Conservation (phyloP, 2,113 vertebrate species). For the Meles meles region DNA sequence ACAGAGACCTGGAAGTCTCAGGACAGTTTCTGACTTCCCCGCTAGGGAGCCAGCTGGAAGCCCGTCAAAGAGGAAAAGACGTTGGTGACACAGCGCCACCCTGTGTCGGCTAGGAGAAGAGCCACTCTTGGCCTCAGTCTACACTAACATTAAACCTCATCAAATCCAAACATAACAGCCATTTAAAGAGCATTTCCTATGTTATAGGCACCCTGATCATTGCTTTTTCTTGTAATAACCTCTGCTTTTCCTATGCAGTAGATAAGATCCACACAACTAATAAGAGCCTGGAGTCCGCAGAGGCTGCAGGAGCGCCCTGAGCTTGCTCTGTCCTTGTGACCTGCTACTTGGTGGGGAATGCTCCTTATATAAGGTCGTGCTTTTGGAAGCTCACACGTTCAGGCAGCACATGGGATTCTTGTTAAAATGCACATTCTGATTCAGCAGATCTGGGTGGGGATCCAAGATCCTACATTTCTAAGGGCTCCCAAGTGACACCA, state of each 20-base stretch:
- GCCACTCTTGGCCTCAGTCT: not conserved
- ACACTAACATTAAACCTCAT: not conserved
- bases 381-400: not conserved
- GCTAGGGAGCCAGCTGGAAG: rapidly evolving
- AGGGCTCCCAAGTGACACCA: not conserved
- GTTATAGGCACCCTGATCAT: not conserved
- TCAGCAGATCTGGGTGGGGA: not conserved
- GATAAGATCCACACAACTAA: not conserved
- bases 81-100: constrained; percentile 17
- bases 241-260: not conserved
- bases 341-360: not conserved
- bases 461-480: not conserved
- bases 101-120: not conserved
- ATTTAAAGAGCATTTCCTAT: not conserved
- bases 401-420: not conserved
- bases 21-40: not conserved
- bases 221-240: not conserved
- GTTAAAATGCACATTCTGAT: not conserved
- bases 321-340: not conserved
- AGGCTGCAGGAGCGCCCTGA: not conserved
- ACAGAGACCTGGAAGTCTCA: not conserved
- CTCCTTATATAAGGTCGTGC: not conserved
- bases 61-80: not conserved
- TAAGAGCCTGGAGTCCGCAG: not conserved
- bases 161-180: not conserved